Evolutionary conservation across 1,140 invertebrate species (phyloP), one percentile per base, ranked within the genome.

Genomic region (Bicyclus anynana): DNA sequence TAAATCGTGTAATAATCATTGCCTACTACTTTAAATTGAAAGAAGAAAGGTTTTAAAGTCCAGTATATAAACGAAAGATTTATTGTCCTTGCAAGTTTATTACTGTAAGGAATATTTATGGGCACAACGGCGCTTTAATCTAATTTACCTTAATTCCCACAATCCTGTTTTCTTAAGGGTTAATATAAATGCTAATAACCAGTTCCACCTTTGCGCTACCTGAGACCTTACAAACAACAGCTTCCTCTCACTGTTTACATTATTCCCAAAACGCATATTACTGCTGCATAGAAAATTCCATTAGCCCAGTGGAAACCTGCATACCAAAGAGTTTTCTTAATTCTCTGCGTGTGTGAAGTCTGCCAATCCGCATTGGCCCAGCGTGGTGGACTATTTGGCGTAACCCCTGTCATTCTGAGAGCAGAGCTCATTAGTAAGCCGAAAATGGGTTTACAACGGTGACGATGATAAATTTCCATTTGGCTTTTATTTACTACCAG

Each of bases 161-260:
- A 50, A 42, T 21, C 23, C 37, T 18, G 48, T 51, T 51, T 55
- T 51, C 48, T 23, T 51, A 58, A 51, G 55, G 38, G 48, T 50
- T 58, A 58, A 58, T 51, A 58, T 58, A 51, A 58, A 58, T 58
- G 55, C 48, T 44, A 58, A 58, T 58, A 48, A 21, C 9, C 14
- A 40, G 10, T 38, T 55, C 27, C 44, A 55, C 44, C 44, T 55
- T 55, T 48, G n/a, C 33, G 10, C 40, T 10, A 37, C 33, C 53
- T 27, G 10, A 35, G 44, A 55, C 53, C 17, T 38, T 48, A 48
- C 13, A 48, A 55, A 55, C 44, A 27, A 16, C 27, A 7, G 10
- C 26, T 2, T 12, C 16, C 37, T 10, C 13, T 38, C 13, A 9
- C 18, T 20, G 16, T 12, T n/a, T 44, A 12, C 17, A 20, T 12